phyloP scores from a whole-genome alignment of 2,888 invertebrate species.

The Gymnoscelis rufifasciata region DNA sequence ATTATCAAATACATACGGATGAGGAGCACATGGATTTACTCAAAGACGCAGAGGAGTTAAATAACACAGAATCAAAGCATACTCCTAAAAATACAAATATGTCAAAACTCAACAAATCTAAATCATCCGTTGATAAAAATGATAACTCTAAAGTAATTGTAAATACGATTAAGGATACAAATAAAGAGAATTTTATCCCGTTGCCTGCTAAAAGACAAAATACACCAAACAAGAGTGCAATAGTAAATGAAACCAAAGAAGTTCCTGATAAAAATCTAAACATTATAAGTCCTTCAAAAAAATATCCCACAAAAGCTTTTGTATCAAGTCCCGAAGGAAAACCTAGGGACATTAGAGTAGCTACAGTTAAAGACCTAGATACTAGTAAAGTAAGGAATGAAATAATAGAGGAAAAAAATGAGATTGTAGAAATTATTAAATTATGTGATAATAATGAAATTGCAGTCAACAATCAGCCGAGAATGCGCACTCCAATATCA shows the following conservation, averaged over 20 bases:
- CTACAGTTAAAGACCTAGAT: slow-evolving; percentile 70
- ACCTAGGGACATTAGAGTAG: slow-evolving; percentile 65
- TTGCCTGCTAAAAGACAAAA: slow-evolving; percentile 54
- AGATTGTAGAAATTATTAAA: slow-evolving; percentile 70
- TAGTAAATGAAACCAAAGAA: slow-evolving; percentile 71
- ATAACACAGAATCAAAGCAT: slow-evolving; percentile 49
- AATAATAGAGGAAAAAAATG: slow-evolving; percentile 34
- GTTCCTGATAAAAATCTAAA: slow-evolving; percentile 63
- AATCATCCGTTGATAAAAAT: slow-evolving; percentile 26
- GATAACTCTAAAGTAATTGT: slow-evolving; percentile 20
- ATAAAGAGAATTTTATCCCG: slow-evolving; percentile 39
- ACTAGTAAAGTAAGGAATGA: slow-evolving; percentile 59
- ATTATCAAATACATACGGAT: slow-evolving; percentile 71
- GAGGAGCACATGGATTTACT: slow-evolving; percentile 66
- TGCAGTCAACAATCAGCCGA: slow-evolving; percentile 71
- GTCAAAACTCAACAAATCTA: slow-evolving; percentile 38
- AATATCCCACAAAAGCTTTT: slow-evolving; percentile 67
- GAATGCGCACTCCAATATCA: slow-evolving; percentile 71
- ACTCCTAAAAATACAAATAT: slow-evolving; percentile 55
- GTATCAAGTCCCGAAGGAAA: slow-evolving; percentile 61
- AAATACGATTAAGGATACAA: slow-evolving; percentile 23
- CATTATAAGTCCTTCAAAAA: slow-evolving; percentile 71
- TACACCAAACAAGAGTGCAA: slow-evolving; percentile 62
- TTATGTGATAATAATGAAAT: slow-evolving; percentile 69
- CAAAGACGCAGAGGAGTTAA: slow-evolving; percentile 53